A percentile compares a stretch with the other conserved stretches of the same genome.
These are phyloP conservation scores for Druceiella hillmani DNA, from an alignment of 2,888 invertebrate genomes.

Conservation along the genomic window DNA sequence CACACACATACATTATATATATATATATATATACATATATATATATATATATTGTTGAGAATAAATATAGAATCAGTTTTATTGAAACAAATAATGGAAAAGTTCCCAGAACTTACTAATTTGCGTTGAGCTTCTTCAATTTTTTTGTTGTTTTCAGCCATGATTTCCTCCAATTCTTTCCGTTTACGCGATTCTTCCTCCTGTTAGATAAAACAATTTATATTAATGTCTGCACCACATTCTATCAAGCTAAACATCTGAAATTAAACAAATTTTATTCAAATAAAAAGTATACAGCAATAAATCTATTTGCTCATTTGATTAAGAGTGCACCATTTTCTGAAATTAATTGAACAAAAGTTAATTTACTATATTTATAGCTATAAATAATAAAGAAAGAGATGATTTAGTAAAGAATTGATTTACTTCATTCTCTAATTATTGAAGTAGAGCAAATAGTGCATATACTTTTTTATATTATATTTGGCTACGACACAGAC, in stretches of 20 bases:
- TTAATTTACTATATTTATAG: too few species aligned
- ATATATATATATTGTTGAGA: too few species aligned
- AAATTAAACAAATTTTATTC: slow-evolving; percentile 9
- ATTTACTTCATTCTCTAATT: too few species aligned
- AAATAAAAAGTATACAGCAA: slow-evolving; percentile 17
- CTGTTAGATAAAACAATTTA: slow-evolving; percentile 65
- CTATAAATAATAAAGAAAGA: too few species aligned
- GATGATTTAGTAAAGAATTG: too few species aligned
- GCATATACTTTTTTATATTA: too few species aligned
- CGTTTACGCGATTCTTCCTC: slow-evolving; percentile 96
- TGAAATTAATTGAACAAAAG: slow-evolving; percentile 5
- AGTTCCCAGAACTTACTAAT: slow-evolving; percentile 65
- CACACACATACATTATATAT: too few species aligned
- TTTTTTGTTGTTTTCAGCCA: slow-evolving; percentile 97
- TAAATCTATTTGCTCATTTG: slow-evolving; percentile 9
- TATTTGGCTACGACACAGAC: too few species aligned
- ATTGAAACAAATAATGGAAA: not conserved
- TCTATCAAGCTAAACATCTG: slow-evolving; percentile 23
- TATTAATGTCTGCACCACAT: slow-evolving; percentile 33
- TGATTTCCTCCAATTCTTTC: slow-evolving; percentile 91
- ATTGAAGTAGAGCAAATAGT: too few species aligned
- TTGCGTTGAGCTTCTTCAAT: slow-evolving; percentile 96
- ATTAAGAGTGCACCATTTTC: slow-evolving; percentile 4
- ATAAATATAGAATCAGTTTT: slow-evolving; percentile 1
- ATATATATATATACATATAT: too few species aligned